Base-by-base conservation (phyloP, 2,113 vertebrate genomes). In the Ceyx cyanopectus region DNA sequence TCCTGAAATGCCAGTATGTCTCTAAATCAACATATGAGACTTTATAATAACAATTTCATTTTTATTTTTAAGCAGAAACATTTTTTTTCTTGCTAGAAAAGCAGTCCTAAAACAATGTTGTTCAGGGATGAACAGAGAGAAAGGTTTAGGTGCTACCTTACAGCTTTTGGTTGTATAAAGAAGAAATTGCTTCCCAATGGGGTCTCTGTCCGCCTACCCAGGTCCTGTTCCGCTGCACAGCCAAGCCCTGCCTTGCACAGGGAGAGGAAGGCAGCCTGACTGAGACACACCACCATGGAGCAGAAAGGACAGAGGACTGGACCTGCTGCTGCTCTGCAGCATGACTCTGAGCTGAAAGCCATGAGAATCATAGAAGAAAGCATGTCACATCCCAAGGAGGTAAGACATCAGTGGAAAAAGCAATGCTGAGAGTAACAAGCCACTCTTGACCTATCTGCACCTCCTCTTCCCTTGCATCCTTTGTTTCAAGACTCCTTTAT, bases 281-380 rank as follows among this genome's bases (percentile, higher is more conserved):
- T 2, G 0, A 74, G 23, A 57, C 29, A 45, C 45, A 27, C 8
- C 3, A 5, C 11, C 34, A 30, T 0, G 1, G 41, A 75, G 61
- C 74, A 85, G 62, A 37, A 48, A 16, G 41, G 67, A 46, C 60
- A 69, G 79, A 81, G 75, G 53, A 58, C 75, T 70, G 63, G 70
- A 85, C 67, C 67, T 82, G 89, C 61, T 3, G 0, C 60, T 66
- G 34, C 67, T 85, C 65, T 76, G 83, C 68, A 65, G 83, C 4
- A 0, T 21, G 26, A 48, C 29, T 30, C 43, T 11, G 57, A 43
- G 45, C 27, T 73, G n/a, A 69, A 76, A 54, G 50, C 54, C 63
- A 40, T 63, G 21, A 81, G 57, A 74, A 67, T 23, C 65, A 86
- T 10, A 23, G 37, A 40, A 61, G 37, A 70, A 75, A 67, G 77